phyloP scores from a whole-genome alignment of 2,113 vertebrate species.

The Cettia cetti region DNA sequence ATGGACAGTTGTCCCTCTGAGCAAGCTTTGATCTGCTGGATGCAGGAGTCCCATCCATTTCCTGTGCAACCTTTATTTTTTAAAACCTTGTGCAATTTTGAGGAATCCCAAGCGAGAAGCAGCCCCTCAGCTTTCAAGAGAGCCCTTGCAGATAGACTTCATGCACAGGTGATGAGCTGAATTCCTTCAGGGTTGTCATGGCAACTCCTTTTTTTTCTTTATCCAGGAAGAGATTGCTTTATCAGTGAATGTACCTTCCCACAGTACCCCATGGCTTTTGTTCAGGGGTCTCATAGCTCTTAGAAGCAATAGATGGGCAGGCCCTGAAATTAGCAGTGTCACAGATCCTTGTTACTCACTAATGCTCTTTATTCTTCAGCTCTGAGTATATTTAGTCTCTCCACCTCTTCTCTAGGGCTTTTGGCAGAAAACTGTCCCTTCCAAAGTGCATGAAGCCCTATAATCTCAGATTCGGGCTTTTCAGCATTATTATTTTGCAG shows the following conservation, averaged over 20 bases:
- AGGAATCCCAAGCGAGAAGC: neutral
- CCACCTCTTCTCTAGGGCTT: neutral
- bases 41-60: neutral
- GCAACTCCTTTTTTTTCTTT: neutral
- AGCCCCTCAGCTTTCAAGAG: neutral
- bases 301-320: neutral
- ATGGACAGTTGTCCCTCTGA: neutral
- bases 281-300: neutral
- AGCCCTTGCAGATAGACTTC: neutral
- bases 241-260: neutral
- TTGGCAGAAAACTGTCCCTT: neutral
- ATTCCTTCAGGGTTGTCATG: neutral
- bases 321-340: neutral
- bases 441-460: neutral
- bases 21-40: neutral
- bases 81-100: neutral
- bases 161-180: neutral
- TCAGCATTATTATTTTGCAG: neutral
- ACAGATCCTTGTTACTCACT: neutral
- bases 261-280: neutral
- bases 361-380: neutral
- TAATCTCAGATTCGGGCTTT: neutral
- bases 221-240: neutral
- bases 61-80: neutral
- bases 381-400: neutral